Evolutionary conservation across 2,888 invertebrate genomes (phyloP), one percentile per base, ranked within the genome.

Genomic region (Epistrophella euchroma): DNA sequence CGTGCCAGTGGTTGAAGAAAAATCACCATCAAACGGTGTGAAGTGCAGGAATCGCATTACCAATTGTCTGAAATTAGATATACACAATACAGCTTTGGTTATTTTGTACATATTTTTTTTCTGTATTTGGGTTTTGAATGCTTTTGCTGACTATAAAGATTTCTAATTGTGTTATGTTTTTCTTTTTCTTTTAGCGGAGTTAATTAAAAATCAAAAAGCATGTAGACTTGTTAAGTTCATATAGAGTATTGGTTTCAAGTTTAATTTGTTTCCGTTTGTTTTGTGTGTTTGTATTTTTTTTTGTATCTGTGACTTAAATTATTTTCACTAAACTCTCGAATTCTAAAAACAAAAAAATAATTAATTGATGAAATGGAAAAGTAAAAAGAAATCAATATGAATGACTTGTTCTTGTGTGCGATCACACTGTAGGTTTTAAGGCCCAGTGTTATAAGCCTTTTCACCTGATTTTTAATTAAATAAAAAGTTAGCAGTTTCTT

Each of bases 31-130:
- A 47, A 37, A 81, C 78, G 62, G 79, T 79, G 78, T 79, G 74
- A 79, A 79, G 71, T 79, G 11, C 11, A 1, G 43, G 71, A 47
- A 52, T 79, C 64, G 52, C 43, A 75, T 84, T 84, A 84, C 84
- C 47, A 28, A 74, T 78, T 78, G 68, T 70, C 50, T 56, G 83
- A 71, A 73, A 83, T 78, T 52, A 45, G 70, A 83, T 73, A n/a
- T n/a, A n/a, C n/a, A n/a, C n/a, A n/a, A n/a, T n/a, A 70, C 17
- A 43, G 56, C 28, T 43, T 28, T 62, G 43, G n/a, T 68, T 72
- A 32, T 32, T 66, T 60, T 76, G 32, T 35, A 52, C 25, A 25
- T 52, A 32, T 62, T 32, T 37, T 56, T 50, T 52, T 47, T 60
- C 15, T 50, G 13, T 64, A 62, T 60, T 64, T 55, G 50, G 64